Evolutionary conservation across 2,797 vertebrate species (phyloP), one percentile per base, ranked within the genome.

Genomic region (Sciurus carolinensis): DNA sequence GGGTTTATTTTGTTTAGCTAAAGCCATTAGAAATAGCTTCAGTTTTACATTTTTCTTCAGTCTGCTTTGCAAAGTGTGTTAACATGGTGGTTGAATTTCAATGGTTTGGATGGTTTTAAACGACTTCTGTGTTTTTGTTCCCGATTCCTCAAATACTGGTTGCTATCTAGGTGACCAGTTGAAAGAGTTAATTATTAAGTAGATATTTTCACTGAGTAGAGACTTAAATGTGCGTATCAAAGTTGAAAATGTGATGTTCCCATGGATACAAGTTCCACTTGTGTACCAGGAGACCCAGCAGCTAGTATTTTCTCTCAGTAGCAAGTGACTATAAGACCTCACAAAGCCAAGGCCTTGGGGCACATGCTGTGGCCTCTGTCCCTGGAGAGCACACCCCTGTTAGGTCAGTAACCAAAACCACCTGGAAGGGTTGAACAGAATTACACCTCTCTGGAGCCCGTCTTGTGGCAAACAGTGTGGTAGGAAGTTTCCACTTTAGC

Each of bases 1-100:
- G 87, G 77, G 90, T 98, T 98, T 97, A 96, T 97, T 97, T 97
- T 95, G 85, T 82, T 97, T 97, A 97, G 88, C 93, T 73, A 92
- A 93, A 82, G 87, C 90, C 93, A 80, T 94, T 96, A 96, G 97
- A 96, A 98, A 91, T 79, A 50, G 67, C 93, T 97, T 93, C 79
- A 69, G 84, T 96, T 91, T 96, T 96, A 87, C 91, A 79, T 95
- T 94, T n/a, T 59, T 96, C 94, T 94, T 71, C 85, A 36, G 73
- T 96, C 93, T 67, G 90, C 94, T 92, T 92, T 93, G 94, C 91
- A 88, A 90, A 97, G 90, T 86, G 91, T 93, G 44, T 95, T 97
- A 94, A 93, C 93, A 95, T 1, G 44, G 97, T 96, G 96, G 95
- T 88, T 96, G 95, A 93, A 96, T 96, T 95, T 97, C 96, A 96